Evolutionary conservation across 1,140 invertebrate genomes (phyloP), one percentile per base, ranked within the genome.

Genomic region (Leptoteleia sp.): DNA sequence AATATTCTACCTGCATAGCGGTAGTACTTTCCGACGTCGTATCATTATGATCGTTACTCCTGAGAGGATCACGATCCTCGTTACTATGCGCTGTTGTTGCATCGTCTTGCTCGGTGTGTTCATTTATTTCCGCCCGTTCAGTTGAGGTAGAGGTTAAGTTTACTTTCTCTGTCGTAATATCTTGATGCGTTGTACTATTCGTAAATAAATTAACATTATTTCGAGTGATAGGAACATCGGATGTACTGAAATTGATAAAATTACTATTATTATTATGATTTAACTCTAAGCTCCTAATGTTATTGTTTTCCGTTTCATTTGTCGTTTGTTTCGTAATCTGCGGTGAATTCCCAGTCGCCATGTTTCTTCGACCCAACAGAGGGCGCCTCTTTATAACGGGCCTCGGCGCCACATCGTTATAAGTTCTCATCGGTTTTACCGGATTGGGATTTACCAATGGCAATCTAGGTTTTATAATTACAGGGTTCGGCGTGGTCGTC

Each of bases 361-460:
- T 33, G 5, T 27, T 25, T 55, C 79, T 86, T 38, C 83, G 82
- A 0, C 8, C 0, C 0, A 80, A 43, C 7, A 89, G 29, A 9
- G 86, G 72, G 15, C 81, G 48, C 25, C 84, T 89, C 19, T 85
- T 82, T 15, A 89, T 90, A 0, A 85, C 50, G 3, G 89, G 87
- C 67, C 87, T 90, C 0, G 88, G 84, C 5, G 84, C 87, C 7
- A 87, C 19, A 0, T 89, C 87, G 22, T 87, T 89, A 33, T 88
- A 89, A 1, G 79, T 75, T 70, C 81, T 86, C 7, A 64, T 72
- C n/a, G 82, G 83, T 61, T 89, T 90, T 0, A 81, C 83, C 27
- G 87, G 87, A 61, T 88, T 88, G 0, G 87, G 86, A 67, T 89
- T 86, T 0, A 61, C 17, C 0, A 88, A 47, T 1, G 83, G 50